phyloP scores from a whole-genome alignment of 2,888 invertebrate species.

The Onthophagus sagittarius region DNA sequence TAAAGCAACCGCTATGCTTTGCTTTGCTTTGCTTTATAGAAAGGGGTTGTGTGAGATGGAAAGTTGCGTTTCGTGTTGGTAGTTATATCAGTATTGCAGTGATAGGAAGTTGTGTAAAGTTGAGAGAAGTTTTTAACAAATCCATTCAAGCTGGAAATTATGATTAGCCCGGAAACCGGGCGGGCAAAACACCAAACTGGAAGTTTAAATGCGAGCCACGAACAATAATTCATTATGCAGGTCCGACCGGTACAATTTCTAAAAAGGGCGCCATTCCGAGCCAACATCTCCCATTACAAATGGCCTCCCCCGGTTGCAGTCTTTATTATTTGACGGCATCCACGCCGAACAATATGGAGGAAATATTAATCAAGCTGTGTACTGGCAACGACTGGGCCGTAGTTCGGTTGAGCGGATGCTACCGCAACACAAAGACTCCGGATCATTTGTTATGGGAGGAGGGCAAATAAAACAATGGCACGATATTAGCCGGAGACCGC shows the following conservation, averaged over 20 bases:
- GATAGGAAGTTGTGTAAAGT: not conserved
- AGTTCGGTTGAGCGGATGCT: not conserved
- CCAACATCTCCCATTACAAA: not conserved
- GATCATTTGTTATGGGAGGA: conserved; percentile 7
- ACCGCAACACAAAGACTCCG: not conserved
- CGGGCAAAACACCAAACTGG: not conserved
- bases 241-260: not conserved
- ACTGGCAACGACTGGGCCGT: not conserved
- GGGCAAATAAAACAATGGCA: conserved; percentile 3
- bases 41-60: not conserved
- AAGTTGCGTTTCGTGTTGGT: not conserved
- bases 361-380: conserved; percentile 8
- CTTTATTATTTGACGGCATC: conserved; percentile 9
- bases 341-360: conserved; percentile 12
- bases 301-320: not conserved
- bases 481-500: conserved; percentile 3
- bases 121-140: not conserved
- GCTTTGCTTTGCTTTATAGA: not conserved
- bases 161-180: not conserved
- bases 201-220: not conserved
- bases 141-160: not conserved
- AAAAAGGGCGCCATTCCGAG: not conserved
- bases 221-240: not conserved
- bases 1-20: not conserved
- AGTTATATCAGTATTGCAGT: not conserved